Evolutionary conservation across 2,113 vertebrate genomes (phyloP), one percentile per base, ranked within the genome.

Genomic region (Pseudorasbora parva): DNA sequence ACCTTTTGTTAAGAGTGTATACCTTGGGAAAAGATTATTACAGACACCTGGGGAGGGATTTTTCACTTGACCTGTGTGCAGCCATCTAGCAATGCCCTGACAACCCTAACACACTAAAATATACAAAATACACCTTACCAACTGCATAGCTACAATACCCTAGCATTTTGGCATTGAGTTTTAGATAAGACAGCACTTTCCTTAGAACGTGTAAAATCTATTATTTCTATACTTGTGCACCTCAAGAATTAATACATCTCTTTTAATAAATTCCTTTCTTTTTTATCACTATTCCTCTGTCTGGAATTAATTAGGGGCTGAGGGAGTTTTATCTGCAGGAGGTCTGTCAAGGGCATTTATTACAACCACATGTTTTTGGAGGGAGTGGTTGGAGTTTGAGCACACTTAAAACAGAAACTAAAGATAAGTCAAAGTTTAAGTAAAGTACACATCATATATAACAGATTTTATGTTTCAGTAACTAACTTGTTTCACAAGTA

Each of bases 291-390:
- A 43, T 81, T 69, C 47, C 6, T 86, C 25, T 57, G 10, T 86
- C 69, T 72, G 66, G 23, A 51, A 59, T 77, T 92, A 92, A 94
- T 92, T 90, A 88, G 86, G 56, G 25, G 68, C 82, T 81, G 88
- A 84, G 11, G 51, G 56, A 60, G 33, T n/a, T 59, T 78, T 45
- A 62, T 45, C 90, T 88, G 86, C 73, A 88, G 88, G 89, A 89
- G 87, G 91, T 56, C 82, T 82, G 33, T 76, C 60, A 74, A 45
- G 82, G 76, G 37, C 41, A 57, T 78, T 91, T 91, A 93, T 94
- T 91, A 84, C 86, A 92, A 91, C 86, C 92, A 93, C 68, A 80
- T 94, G 92, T 90, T 90, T 91, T 74, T 87, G 64, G 82, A 21
- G 59, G 86, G 87, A 86, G 83, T 84, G 78, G 15, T 25, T 7